Percentiles rank a stretch among this genome's conserved stretches.
phyloP scores from a whole-genome alignment of 2,797 vertebrate species.

The Rallus crepitans region DNA sequence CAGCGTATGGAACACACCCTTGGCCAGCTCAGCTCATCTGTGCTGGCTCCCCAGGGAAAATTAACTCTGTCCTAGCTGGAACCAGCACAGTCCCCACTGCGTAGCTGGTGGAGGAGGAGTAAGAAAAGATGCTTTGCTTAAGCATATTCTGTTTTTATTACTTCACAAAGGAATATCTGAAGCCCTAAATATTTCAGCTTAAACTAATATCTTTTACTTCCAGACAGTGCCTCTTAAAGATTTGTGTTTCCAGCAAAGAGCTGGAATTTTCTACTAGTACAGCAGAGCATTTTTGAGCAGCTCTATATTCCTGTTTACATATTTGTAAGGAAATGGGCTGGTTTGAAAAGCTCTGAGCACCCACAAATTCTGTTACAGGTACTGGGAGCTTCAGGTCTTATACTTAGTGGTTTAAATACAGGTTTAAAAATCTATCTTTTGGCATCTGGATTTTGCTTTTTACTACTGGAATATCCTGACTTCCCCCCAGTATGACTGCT shows the following conservation, averaged over 20 bases:
- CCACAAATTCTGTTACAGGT: not conserved
- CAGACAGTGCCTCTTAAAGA: not conserved
- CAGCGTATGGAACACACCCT: too few species aligned
- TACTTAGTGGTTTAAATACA: not conserved
- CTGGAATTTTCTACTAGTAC: not conserved
- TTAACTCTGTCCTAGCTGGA: too few species aligned
- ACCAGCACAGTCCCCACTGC: not conserved
- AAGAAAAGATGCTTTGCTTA: not conserved
- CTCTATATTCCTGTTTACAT: not conserved
- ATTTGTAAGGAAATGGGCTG: not conserved
- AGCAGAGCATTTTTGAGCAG: not conserved
- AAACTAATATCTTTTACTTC: constrained; percentile 6
- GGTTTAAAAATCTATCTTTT: not conserved
- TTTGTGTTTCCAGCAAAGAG: not conserved
- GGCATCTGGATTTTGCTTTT: not conserved
- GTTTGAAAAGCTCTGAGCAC: not conserved
- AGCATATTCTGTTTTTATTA: constrained; percentile 14
- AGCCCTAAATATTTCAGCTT: constrained; percentile 4
- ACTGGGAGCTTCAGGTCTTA: not conserved
- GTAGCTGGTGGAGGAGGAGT: not conserved
- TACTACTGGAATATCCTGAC: not conserved
- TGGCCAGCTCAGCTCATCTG: too few species aligned
- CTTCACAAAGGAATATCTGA: not conserved
- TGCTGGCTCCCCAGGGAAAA: too few species aligned
- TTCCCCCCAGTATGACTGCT: not conserved